Percentiles rank a stretch among this genome's conserved stretches.
Evolutionary conservation across 2,888 invertebrate species (phyloP).

Genomic region (Drosophila pullipes): DNA sequence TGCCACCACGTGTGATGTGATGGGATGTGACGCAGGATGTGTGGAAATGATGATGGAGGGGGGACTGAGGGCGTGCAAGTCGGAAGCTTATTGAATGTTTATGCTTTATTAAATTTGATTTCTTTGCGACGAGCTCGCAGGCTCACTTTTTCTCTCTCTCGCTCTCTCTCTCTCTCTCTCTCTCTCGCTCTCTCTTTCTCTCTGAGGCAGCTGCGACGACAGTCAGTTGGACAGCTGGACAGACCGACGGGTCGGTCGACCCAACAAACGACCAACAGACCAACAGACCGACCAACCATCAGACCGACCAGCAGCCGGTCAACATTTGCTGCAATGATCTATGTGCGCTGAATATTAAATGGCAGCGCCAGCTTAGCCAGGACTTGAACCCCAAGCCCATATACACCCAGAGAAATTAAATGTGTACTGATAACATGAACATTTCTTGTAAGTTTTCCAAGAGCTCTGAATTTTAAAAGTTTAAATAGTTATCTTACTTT

Average conservation of each 20-base stretch:
- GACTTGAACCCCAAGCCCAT: conserved; percentile 22
- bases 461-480: neutral
- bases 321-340: conserved; percentile 84
- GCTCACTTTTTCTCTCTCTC: conserved; percentile 16
- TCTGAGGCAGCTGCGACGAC: neutral
- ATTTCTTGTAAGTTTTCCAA: neutral
- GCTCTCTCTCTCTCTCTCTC: neutral
- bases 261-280: conserved; percentile 2
- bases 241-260: conserved; percentile 20
- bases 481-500: neutral
- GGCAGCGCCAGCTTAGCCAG: conserved; percentile 51
- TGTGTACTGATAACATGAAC: neutral
- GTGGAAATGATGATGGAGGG: rapidly evolving
- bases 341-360: conserved; percentile 85
- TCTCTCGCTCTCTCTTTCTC: neutral
- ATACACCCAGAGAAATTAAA: conserved; percentile 5
- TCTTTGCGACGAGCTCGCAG: conserved; percentile 54
- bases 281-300: conserved; percentile 12
- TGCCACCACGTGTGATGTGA: conserved; percentile 30
- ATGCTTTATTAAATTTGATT: conserved; percentile 85
- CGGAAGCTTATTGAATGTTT: conserved; percentile 85
- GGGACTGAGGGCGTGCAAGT: conserved; percentile 27
- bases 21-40: conserved; percentile 1
- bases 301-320: conserved; percentile 34
- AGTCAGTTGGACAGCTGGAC: neutral